A percentile compares a stretch with the other conserved stretches of the same genome.
phyloP scores from a whole-genome alignment of 2,888 invertebrate genomes.

The Hemithea aestivaria region DNA sequence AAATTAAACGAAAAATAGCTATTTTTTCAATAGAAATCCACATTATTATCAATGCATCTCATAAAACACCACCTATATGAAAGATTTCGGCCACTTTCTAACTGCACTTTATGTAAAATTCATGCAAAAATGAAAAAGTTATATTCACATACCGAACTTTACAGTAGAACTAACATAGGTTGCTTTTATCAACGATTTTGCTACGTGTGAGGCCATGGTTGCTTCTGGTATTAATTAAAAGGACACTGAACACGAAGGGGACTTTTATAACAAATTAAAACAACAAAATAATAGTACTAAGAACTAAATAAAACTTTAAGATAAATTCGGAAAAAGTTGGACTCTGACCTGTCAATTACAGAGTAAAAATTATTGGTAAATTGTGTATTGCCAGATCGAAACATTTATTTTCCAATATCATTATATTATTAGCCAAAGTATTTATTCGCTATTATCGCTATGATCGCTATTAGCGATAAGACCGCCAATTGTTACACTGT shows the following conservation, averaged over 20 bases:
- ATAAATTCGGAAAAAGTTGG: conserved; percentile 60
- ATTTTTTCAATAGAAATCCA: background rate
- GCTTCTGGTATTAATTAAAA: conserved; percentile 26
- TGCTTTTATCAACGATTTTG: conserved; percentile 63
- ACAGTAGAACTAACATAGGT: conserved; percentile 55
- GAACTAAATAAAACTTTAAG: conserved; percentile 38
- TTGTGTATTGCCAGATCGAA: conserved; percentile 1
- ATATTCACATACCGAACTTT: conserved; percentile 60
- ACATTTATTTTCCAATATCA: background rate
- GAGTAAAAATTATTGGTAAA: conserved; percentile 16
- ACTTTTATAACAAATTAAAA: conserved; percentile 38
- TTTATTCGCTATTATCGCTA: no score
- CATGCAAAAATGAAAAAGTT: conserved; percentile 12
- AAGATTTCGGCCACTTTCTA: background rate
- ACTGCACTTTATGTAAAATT: background rate
- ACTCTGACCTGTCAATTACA: conserved; percentile 62
- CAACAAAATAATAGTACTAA: conserved; percentile 31
- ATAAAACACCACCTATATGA: no score
- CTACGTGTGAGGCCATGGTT: conserved; percentile 69
- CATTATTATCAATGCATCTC: no score
- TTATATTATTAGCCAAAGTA: no score
- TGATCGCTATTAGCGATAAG: no score
- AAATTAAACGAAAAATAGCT: conserved; percentile 5
- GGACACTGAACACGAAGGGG: conserved; percentile 29
- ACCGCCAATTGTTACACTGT: no score